Evolutionary conservation across 2,888 invertebrate genomes (phyloP).

Genomic region (Drosophila mayaguana): DNA sequence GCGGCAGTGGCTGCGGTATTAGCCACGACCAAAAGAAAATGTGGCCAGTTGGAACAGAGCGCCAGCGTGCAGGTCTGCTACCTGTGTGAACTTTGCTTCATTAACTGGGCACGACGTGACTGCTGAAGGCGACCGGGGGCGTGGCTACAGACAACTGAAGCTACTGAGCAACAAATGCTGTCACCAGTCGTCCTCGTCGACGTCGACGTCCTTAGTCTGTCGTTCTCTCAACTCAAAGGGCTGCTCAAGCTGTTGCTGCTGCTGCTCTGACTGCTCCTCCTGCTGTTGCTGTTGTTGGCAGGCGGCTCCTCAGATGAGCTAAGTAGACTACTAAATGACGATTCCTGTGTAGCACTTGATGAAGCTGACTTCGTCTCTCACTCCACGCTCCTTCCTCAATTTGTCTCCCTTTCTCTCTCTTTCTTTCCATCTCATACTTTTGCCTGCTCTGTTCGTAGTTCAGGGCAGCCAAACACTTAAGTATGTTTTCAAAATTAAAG

Average conservation of each 20-base stretch:
- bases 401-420: not conserved
- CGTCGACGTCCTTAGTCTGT: conserved; percentile 10
- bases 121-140: not conserved
- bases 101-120: conserved; percentile 54
- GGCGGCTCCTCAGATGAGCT: conserved; percentile 77
- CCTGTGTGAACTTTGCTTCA: conserved; percentile 74
- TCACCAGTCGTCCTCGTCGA: conserved; percentile 38
- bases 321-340: conserved; percentile 81
- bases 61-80: conserved; percentile 35
- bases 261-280: conserved; percentile 55
- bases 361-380: conserved; percentile 13
- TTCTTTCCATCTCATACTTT: conserved; percentile 11
- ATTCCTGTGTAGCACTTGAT: conserved; percentile 45
- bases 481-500: conserved; percentile 81
- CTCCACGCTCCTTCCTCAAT: not conserved
- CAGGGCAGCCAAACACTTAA: conserved; percentile 62
- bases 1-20: conserved; percentile 49
- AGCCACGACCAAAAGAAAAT: conserved; percentile 37
- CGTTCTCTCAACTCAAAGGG: conserved; percentile 53
- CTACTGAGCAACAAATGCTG: conserved; percentile 72
- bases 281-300: conserved; percentile 57
- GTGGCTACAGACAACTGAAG: conserved; percentile 19
- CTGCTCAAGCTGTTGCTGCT: conserved; percentile 68
- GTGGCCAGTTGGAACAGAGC: conserved; percentile 48
- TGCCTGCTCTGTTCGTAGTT: not conserved